Conservation (phyloP, 2,888 invertebrate species). For the Celastrina argiolus region DNA sequence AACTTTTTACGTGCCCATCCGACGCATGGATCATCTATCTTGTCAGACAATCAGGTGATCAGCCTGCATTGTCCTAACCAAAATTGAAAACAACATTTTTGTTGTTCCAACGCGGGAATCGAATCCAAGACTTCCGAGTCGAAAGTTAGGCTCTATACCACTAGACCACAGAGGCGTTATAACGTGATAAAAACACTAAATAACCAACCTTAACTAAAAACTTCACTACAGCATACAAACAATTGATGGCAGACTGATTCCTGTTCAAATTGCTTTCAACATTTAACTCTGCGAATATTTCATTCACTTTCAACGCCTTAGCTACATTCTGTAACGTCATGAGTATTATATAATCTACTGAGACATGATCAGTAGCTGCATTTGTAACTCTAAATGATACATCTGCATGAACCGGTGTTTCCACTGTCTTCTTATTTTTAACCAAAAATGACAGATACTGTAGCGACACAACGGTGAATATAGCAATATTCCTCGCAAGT, state of each 20-base stretch:
- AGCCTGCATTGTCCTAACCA: too few species aligned
- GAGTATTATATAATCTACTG: conserved; percentile 59
- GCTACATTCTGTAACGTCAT: conserved; percentile 61
- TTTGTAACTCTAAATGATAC: conserved; percentile 56
- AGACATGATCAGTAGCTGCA: conserved; percentile 52
- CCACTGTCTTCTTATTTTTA: conserved; percentile 69
- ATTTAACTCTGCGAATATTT: conserved; percentile 67
- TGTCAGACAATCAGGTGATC: too few species aligned
- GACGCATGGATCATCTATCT: too few species aligned
- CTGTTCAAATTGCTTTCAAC: conserved; percentile 60
- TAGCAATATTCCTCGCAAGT: conserved; percentile 57
- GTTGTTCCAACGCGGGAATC: too few species aligned
- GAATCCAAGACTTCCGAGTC: too few species aligned
- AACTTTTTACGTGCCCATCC: too few species aligned
- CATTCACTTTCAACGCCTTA: conserved; percentile 54
- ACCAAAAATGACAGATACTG: conserved; percentile 72
- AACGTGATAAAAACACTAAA: not conserved
- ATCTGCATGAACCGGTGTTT: conserved; percentile 61
- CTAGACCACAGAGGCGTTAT: too few species aligned
- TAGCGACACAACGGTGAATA: conserved; percentile 65
- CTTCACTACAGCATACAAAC: conserved; percentile 66
- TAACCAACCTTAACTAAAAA: conserved; percentile 64
- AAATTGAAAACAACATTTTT: too few species aligned
- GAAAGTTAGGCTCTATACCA: too few species aligned
- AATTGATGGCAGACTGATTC: conserved; percentile 69